phyloP scores from a whole-genome alignment of 1,140 invertebrate genomes.

The Drosophila ananassae region DNA sequence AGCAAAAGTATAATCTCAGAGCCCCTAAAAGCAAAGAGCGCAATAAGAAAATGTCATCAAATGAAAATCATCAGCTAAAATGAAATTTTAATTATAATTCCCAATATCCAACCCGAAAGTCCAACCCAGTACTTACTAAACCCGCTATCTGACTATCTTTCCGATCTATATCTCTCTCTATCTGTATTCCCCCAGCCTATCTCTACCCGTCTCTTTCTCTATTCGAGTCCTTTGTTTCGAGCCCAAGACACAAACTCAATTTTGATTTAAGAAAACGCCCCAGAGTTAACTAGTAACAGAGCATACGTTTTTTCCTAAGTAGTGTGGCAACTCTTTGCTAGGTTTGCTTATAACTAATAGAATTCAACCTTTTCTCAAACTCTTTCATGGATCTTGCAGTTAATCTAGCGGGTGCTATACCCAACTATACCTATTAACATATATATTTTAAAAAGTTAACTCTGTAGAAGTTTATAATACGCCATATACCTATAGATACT shows the following conservation, averaged over 20 bases:
- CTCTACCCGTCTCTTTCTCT: constrained; percentile 22
- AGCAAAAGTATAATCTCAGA: constrained; percentile 45
- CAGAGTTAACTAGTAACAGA: constrained; percentile 51
- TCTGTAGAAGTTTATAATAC: constrained; percentile 57
- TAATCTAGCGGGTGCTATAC: constrained; percentile 52
- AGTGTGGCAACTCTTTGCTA: constrained; percentile 69
- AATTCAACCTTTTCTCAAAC: constrained; percentile 50
- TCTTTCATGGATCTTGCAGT: constrained; percentile 49
- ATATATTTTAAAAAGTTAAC: constrained; percentile 22
- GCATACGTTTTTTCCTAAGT: constrained; percentile 60
- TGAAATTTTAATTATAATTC: constrained; percentile 59
- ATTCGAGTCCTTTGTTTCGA: constrained; percentile 36
- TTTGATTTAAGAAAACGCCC: constrained; percentile 48
- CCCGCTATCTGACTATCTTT: constrained; percentile 50
- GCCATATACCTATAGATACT: constrained; percentile 60
- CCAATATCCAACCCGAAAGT: constrained; percentile 7
- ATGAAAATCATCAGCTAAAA: constrained; percentile 76
- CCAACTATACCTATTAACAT: constrained; percentile 27
- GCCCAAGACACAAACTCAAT: constrained; percentile 62
- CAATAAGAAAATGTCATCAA: constrained; percentile 56
- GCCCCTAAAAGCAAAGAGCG: constrained; percentile 59
- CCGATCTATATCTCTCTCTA: constrained; percentile 35
- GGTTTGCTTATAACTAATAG: constrained; percentile 49
- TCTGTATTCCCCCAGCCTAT: constrained; percentile 30
- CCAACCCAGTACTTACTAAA: constrained; percentile 12